Evolutionary conservation across 2,113 vertebrate genomes (phyloP).

Genomic region (Apodemus speciosus): DNA sequence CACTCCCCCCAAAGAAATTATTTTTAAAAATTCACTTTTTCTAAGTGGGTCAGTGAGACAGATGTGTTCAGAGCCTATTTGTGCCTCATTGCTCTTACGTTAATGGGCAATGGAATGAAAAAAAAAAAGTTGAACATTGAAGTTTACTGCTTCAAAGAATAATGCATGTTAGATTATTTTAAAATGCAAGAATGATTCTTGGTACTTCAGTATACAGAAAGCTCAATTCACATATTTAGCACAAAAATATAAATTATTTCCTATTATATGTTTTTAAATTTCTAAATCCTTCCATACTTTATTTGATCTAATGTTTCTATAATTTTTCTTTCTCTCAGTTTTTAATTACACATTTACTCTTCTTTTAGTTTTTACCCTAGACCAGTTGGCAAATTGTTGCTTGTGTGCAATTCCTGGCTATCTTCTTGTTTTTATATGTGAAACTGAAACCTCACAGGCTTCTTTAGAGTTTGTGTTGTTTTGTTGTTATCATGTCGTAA

Average conservation of each 20-base stretch:
- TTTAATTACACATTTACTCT: not conserved
- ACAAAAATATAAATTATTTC: not conserved
- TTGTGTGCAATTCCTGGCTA: not conserved
- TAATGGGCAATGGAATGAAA: not conserved
- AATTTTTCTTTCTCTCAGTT: not conserved
- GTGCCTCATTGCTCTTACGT: not conserved
- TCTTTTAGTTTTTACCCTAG: slow-evolving; percentile 3
- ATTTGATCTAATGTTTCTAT: not conserved
- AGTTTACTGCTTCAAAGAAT: not conserved
- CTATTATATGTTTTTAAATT: not conserved
- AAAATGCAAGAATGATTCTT: not conserved
- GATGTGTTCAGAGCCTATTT: not conserved
- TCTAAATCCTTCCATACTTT: slow-evolving; percentile 11
- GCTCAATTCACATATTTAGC: not conserved
- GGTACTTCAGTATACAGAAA: not conserved
- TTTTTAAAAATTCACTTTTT: not conserved
- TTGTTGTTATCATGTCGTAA: not conserved
- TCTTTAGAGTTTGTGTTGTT: not conserved
- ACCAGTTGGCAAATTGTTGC: not conserved
- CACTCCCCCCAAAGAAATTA: not conserved
- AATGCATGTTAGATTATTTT: not conserved
- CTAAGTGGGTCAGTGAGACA: too few relatives aligned
- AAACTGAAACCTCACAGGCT: not conserved
- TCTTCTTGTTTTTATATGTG: not conserved
- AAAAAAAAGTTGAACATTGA: not conserved